These are phyloP conservation scores for Corbicula japonica DNA, from an alignment of 2,888 invertebrate species.

Conservation along the genomic window DNA sequence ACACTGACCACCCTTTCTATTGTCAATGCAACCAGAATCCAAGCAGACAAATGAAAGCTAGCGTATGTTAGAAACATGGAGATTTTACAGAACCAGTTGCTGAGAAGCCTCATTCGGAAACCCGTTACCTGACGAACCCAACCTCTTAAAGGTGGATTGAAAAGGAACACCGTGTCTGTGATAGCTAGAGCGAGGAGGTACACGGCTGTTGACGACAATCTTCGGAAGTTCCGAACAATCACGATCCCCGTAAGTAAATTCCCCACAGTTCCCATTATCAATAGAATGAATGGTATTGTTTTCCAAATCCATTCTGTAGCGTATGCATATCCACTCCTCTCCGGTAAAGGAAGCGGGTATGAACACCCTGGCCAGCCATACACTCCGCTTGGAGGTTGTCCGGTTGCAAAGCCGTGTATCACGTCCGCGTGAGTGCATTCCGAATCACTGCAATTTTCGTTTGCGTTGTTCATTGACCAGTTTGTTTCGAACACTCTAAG, in stretches of 20 bases:
- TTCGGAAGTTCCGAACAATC: constrained; percentile 23
- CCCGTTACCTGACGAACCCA: neutral
- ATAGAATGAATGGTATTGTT: neutral
- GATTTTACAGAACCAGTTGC: constrained; percentile 4
- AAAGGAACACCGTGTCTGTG: constrained; percentile 35
- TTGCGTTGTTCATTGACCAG: too few species aligned
- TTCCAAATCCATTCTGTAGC: constrained; percentile 21
- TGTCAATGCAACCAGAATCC: constrained; percentile 23
- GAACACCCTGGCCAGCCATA: constrained; percentile 17
- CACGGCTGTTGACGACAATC: constrained; percentile 27
- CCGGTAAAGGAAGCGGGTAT: constrained; percentile 11
- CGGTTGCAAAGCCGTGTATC: too few species aligned
- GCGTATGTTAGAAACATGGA: constrained; percentile 8
- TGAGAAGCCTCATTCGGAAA: neutral
- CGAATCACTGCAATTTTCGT: too few species aligned
- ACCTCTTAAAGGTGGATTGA: constrained; percentile 5
- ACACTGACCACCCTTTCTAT: constrained; percentile 13
- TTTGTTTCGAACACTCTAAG: too few species aligned
- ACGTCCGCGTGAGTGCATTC: too few species aligned
- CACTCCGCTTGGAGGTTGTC: neutral
- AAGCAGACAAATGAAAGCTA: constrained; percentile 20
- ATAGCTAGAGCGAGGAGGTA: constrained; percentile 19
- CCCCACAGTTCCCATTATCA: constrained; percentile 23
- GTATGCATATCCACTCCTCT: neutral
- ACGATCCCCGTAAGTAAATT: constrained; percentile 20